Percentiles rank a stretch among this genome's conserved stretches.
phyloP scores from a whole-genome alignment of 2,113 vertebrate species.

The Copsychus sechellarum region DNA sequence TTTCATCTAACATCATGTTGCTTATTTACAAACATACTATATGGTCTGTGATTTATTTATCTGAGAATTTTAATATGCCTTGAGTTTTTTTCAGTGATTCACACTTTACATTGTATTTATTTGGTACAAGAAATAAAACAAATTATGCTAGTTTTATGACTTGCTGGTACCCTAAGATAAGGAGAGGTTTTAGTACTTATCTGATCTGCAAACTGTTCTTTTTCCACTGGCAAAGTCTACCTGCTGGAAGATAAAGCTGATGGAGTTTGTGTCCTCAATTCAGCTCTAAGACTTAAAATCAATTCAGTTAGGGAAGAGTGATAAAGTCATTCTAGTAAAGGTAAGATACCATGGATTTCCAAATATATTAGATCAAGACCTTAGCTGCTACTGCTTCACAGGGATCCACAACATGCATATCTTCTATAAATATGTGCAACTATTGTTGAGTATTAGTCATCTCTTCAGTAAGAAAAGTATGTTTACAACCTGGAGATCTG shows the following conservation, averaged over 20 bases:
- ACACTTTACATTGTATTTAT: background rate
- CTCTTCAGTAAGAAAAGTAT: background rate
- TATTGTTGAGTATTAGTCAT: background rate
- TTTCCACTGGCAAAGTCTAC: background rate
- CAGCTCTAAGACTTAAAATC: slow-evolving; percentile 20
- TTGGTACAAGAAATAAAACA: background rate
- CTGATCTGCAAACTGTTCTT: background rate
- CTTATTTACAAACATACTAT: background rate
- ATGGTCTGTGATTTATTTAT: background rate
- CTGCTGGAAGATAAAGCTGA: slow-evolving; percentile 8
- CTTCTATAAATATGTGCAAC: background rate
- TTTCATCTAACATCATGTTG: background rate
- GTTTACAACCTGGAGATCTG: background rate
- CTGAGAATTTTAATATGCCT: background rate
- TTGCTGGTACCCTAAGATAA: background rate
- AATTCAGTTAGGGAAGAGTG: background rate
- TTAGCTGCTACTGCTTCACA: background rate
- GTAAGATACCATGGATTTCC: background rate
- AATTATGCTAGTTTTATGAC: background rate
- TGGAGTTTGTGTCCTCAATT: slow-evolving; percentile 6
- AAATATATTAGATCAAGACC: background rate
- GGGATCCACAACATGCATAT: background rate
- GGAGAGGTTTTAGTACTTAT: background rate
- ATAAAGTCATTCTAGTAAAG: background rate
- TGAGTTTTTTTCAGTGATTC: background rate